These are phyloP conservation scores for Siphamia tubifer DNA, from an alignment of 2,113 vertebrate species.

Conservation along the genomic window DNA sequence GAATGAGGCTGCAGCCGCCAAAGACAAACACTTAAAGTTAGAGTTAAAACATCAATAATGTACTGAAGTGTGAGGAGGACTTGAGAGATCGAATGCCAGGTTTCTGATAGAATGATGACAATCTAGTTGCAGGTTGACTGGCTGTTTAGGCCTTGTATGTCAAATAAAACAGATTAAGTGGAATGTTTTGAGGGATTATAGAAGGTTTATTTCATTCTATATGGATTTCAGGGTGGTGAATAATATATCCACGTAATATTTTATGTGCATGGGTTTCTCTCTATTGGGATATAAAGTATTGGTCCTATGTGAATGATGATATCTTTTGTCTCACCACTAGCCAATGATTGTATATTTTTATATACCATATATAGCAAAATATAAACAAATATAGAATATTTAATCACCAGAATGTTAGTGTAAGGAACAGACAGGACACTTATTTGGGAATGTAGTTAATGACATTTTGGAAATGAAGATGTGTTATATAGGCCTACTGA, in stretches of 20 bases:
- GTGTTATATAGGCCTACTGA: slow-evolving; percentile 21
- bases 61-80: neutral
- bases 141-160: neutral
- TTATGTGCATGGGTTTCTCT: slow-evolving; percentile 57
- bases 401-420: slow-evolving; percentile 71
- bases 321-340: slow-evolving; percentile 68
- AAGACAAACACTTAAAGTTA: neutral
- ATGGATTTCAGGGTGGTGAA: slow-evolving; percentile 32
- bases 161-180: neutral
- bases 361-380: slow-evolving; percentile 69
- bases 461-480: slow-evolving; percentile 22
- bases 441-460: slow-evolving; percentile 54
- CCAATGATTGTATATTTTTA: slow-evolving; percentile 82
- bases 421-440: slow-evolving; percentile 24
- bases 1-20: neutral
- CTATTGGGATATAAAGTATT: slow-evolving; percentile 49
- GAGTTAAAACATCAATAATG: neutral
- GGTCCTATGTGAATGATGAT: slow-evolving; percentile 61
- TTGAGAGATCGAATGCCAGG: neutral
- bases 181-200: neutral
- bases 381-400: slow-evolving; percentile 68
- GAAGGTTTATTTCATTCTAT: slow-evolving; percentile 20
- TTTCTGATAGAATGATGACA: slow-evolving; percentile 27
- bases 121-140: slow-evolving; percentile 22
- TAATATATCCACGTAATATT: slow-evolving; percentile 47